phyloP scores from a whole-genome alignment of 1,140 invertebrate genomes.

The Chlorops oryzae region DNA sequence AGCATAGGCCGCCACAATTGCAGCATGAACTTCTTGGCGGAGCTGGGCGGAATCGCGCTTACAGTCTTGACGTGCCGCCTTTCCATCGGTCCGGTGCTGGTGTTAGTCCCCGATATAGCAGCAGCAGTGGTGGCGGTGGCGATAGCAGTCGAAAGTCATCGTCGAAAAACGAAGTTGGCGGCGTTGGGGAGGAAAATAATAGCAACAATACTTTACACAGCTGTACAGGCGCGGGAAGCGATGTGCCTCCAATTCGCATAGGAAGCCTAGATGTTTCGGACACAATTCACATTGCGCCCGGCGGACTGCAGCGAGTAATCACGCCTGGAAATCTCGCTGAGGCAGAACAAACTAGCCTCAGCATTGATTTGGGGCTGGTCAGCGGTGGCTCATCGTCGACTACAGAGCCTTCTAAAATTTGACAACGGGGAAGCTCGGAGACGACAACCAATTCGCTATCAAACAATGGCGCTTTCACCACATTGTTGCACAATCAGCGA shows the following conservation, averaged over 20 bases:
- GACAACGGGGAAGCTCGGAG: conserved; percentile 42
- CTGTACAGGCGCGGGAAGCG: conserved; percentile 23
- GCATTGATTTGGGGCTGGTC: conserved; percentile 33
- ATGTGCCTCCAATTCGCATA: conserved; percentile 24
- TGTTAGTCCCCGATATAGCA: conserved; percentile 19
- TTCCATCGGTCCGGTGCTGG: conserved; percentile 20
- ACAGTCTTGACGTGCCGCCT: conserved; percentile 42
- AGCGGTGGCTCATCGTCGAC: conserved; percentile 29
- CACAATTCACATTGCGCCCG: conserved; percentile 7
- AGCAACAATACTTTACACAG: conserved; percentile 43
- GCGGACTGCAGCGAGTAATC: conserved; percentile 8
- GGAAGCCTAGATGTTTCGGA: conserved; percentile 16
- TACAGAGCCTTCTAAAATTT: conserved; percentile 39
- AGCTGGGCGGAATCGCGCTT: conserved; percentile 33
- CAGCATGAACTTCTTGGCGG: conserved; percentile 13
- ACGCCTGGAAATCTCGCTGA: conserved; percentile 9
- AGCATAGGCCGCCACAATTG: conserved; percentile 3
- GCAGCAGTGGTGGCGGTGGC: conserved; percentile 23
- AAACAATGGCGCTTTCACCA: conserved; percentile 25
- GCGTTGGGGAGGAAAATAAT: conserved; percentile 20
- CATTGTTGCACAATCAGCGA: conserved; percentile 18
- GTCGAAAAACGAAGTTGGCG: conserved; percentile 23
- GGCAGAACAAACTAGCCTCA: conserved; percentile 22
- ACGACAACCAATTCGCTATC: conserved; percentile 30
- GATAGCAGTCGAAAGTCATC: conserved; percentile 38